Evolutionary conservation across 2,113 vertebrate genomes (phyloP).

Genomic region (Tupaia chinensis): DNA sequence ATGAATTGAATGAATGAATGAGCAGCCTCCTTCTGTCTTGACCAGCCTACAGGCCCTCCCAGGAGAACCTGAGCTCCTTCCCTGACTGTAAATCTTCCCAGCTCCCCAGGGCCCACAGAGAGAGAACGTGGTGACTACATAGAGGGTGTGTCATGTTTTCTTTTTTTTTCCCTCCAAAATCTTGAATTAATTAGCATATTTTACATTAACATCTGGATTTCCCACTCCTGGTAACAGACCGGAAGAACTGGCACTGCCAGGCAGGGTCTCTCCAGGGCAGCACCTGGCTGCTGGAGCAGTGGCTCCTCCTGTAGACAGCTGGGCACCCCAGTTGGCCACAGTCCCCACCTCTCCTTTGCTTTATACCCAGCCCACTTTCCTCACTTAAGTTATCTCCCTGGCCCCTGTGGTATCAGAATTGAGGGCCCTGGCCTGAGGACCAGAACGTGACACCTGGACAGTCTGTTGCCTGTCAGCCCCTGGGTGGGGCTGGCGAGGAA

Average conservation of each 20-base stretch:
- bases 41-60: constrained; percentile 56
- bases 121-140: constrained; percentile 46
- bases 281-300: neutral
- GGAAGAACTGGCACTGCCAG: neutral
- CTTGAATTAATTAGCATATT: constrained; percentile 58
- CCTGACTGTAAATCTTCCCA: neutral
- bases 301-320: neutral
- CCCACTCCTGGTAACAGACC: neutral
- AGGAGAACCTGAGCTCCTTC: constrained; percentile 29
- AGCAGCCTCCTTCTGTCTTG: neutral
- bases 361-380: neutral
- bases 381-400: neutral
- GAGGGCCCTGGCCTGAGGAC: neutral
- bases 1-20: neutral
- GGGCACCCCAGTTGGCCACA: rapidly evolving
- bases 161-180: neutral
- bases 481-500: neutral
- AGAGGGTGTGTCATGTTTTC: constrained; percentile 35
- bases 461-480: neutral
- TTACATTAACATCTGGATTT: neutral
- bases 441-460: neutral
- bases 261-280: neutral
- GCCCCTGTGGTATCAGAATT: neutral
- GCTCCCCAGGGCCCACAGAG: neutral
- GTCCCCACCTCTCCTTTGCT: neutral